Evolutionary conservation across 1,140 invertebrate genomes (phyloP).

Genomic region (Zaprionus davidi): DNA sequence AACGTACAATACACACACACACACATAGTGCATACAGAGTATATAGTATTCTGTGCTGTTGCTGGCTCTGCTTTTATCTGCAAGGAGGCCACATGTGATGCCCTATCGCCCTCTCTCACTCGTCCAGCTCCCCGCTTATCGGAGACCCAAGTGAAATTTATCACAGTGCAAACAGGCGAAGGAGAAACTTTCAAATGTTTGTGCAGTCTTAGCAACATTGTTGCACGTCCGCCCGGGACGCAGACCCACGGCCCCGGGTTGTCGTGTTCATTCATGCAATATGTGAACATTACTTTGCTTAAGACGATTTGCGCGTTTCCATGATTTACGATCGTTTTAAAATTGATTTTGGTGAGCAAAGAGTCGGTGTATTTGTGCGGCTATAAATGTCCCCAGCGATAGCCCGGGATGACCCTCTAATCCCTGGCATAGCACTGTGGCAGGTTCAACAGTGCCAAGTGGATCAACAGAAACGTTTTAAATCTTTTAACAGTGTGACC

Average conservation of each 20-base stretch:
- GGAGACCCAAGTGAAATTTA: constrained; percentile 57
- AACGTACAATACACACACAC: constrained; percentile 9
- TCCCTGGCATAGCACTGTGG: background rate
- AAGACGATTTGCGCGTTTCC: background rate
- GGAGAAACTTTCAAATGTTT: constrained; percentile 75
- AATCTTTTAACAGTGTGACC: background rate
- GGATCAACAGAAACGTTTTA: background rate
- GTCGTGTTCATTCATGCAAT: constrained; percentile 56
- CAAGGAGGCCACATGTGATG: constrained; percentile 53
- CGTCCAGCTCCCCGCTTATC: constrained; percentile 55
- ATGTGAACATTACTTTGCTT: constrained; percentile 20
- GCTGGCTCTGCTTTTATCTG: constrained; percentile 54
- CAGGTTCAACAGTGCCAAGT: constrained; percentile 1
- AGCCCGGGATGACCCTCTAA: background rate
- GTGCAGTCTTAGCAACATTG: constrained; percentile 75
- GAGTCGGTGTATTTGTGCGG: background rate
- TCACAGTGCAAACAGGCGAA: constrained; percentile 62
- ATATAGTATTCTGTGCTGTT: constrained; percentile 13
- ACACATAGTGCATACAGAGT: constrained; percentile 12
- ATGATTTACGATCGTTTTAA: constrained; percentile 5
- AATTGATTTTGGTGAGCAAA: background rate
- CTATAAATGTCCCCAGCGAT: background rate
- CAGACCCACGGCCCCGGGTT: background rate
- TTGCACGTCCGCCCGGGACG: constrained; percentile 42
- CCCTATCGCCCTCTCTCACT: constrained; percentile 55